phyloP scores from a whole-genome alignment of 2,888 invertebrate genomes.

The Spilarctia lutea region DNA sequence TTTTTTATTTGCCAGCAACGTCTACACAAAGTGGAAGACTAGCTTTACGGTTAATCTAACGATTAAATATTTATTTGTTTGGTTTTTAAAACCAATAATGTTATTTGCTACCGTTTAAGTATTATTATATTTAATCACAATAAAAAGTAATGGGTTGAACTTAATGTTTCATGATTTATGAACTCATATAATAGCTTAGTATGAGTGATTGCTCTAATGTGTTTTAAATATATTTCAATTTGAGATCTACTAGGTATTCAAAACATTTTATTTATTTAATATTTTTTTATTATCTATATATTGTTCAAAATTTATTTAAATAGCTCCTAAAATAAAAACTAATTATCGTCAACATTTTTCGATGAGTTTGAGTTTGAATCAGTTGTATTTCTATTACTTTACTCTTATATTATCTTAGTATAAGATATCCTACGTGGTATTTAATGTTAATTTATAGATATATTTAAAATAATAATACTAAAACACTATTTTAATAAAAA shows the following conservation, averaged over 20 bases:
- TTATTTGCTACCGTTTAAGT: conserved; percentile 61
- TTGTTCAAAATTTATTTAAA: not conserved
- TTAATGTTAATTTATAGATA: not conserved
- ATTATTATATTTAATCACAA: conserved; percentile 57
- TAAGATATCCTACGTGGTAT: not conserved
- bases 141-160: conserved; percentile 61
- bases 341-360: not conserved
- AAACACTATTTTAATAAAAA: not conserved
- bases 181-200: conserved; percentile 21
- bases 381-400: not conserved
- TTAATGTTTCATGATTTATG: conserved; percentile 57
- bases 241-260: too few relatives aligned
- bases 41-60: conserved; percentile 67
- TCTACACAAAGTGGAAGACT: conserved; percentile 60
- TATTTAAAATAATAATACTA: not conserved
- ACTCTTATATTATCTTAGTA: not conserved
- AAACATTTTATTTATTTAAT: not conserved
- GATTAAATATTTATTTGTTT: conserved; percentile 79
- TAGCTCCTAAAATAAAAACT: not conserved
- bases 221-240: not conserved
- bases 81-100: conserved; percentile 70
- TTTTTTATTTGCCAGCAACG: conserved; percentile 66
- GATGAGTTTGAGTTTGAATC: not conserved
- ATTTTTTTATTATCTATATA: not conserved
- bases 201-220: not conserved